Conservation (phyloP, 2,797 vertebrate species). For the Cuculus canorus region DNA sequence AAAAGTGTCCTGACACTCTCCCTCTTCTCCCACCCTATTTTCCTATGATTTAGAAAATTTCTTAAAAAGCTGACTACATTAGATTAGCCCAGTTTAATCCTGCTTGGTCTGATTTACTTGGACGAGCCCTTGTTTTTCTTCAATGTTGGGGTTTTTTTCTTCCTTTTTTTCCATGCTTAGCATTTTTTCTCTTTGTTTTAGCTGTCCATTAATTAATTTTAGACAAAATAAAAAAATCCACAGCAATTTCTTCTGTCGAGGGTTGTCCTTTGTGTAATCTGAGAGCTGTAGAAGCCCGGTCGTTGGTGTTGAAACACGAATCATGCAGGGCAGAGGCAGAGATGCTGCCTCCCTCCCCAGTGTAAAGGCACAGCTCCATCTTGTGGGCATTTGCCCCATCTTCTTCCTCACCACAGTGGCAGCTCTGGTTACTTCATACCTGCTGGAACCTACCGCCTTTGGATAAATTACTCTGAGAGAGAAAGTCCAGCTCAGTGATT, state of each 20-base stretch:
- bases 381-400: slow-evolving; percentile 37
- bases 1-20: not conserved
- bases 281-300: rapidly evolving
- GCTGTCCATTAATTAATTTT: not conserved
- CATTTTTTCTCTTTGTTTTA: not conserved
- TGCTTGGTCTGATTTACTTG: not conserved
- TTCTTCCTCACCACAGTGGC: not conserved
- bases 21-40: not conserved
- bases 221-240: not conserved
- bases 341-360: not conserved
- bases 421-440: rapidly evolving
- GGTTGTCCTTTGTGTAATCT: not conserved
- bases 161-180: not conserved
- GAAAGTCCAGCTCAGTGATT: not conserved
- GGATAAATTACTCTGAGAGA: not conserved
- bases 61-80: not conserved
- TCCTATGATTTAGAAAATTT: not conserved
- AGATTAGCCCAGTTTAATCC: not conserved
- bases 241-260: not conserved
- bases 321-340: not conserved
- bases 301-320: rapidly evolving
- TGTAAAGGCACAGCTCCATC: slow-evolving; percentile 65
- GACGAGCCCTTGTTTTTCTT: not conserved
- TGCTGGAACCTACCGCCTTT: not conserved
- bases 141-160: not conserved